Evolutionary conservation across 2,888 invertebrate species (phyloP).

Genomic region (Drosophila atripex): DNA sequence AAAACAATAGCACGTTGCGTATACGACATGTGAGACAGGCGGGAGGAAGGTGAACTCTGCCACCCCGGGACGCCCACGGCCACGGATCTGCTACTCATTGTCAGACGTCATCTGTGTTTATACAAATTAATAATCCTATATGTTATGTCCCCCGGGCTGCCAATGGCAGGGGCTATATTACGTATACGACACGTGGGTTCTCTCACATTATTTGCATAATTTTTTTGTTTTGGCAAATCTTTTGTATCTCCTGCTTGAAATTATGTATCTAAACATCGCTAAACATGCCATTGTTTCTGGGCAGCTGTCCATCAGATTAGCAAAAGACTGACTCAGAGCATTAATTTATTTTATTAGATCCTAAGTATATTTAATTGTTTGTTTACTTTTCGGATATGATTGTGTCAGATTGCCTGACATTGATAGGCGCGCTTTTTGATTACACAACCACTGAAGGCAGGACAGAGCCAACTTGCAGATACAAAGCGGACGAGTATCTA

Average conservation of each 20-base stretch:
- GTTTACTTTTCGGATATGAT: conserved; percentile 72
- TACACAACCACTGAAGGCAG: conserved; percentile 51
- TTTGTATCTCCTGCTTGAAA: conserved; percentile 5
- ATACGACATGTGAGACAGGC: conserved; percentile 30
- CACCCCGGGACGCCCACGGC: conserved; percentile 3
- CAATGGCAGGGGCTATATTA: conserved; percentile 20
- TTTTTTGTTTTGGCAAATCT: background rate
- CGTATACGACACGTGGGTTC: conserved; percentile 59
- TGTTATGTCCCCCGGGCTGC: conserved; percentile 3
- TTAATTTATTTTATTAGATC: conserved; percentile 76
- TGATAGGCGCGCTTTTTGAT: conserved; percentile 77
- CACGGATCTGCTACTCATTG: background rate
- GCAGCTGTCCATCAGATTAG: conserved; percentile 58
- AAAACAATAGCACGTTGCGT: conserved; percentile 22
- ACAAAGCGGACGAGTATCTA: conserved; percentile 26
- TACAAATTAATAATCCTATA: conserved; percentile 29
- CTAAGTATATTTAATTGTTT: conserved; percentile 76
- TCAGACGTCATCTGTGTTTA: conserved; percentile 35
- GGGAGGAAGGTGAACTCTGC: background rate
- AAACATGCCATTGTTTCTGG: conserved; percentile 28
- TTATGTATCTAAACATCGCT: conserved; percentile 11
- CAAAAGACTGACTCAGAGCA: conserved; percentile 11
- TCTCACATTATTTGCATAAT: conserved; percentile 16
- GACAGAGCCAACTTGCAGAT: conserved; percentile 24
- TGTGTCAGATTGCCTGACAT: conserved; percentile 78